Evolutionary conservation across 2,888 invertebrate species (phyloP), one percentile per base, ranked within the genome.

Genomic region (Hirtodrosophila confusa): DNA sequence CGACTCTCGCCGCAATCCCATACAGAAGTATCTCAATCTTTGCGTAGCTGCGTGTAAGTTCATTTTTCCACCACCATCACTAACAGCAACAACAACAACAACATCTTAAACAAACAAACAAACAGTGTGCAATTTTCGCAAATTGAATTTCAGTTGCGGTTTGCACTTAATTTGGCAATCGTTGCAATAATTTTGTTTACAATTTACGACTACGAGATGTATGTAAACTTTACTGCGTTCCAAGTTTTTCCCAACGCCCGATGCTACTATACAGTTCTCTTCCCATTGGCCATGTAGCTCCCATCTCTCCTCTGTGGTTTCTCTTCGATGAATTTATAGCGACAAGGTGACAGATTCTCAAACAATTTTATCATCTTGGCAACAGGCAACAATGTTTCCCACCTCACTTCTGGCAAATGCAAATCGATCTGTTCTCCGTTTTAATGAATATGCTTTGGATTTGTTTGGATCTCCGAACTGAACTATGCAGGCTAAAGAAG

Each of bases 181-280:
- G 86, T 64, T 77, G 87, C 86, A 74, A 85, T 80, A 80, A 88
- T 86, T 85, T 88, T 88, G 86, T 86, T 85, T 88, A 85, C 88
- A 88, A 83, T 86, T 86, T 79, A 87, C 85, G 76, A 69, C 56
- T 62, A 70, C 64, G 67, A 64, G 64, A 39, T 62, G 39, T 68
- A 64, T 83, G 80, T 69, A 80, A 71, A 80, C 80, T 67, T 57
- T 44, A 43, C 45, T 64, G 70, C 78, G 63, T 68, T 61, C 56
- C 64, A 72, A 58, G 63, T 45, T 69, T 53, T 64, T 75, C 39
- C 60, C 35, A 48, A 41, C 41, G n/a, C 10, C 29, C 29, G 39
- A 29, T 11, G 39, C 33, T 23, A 39, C 4, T n/a, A 27, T 23
- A 33, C 4, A 27, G 27, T 37, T 10, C 9, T 11, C 9, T 29